phyloP scores from a whole-genome alignment of 2,888 invertebrate genomes.

The Sclerodermus sp. region DNA sequence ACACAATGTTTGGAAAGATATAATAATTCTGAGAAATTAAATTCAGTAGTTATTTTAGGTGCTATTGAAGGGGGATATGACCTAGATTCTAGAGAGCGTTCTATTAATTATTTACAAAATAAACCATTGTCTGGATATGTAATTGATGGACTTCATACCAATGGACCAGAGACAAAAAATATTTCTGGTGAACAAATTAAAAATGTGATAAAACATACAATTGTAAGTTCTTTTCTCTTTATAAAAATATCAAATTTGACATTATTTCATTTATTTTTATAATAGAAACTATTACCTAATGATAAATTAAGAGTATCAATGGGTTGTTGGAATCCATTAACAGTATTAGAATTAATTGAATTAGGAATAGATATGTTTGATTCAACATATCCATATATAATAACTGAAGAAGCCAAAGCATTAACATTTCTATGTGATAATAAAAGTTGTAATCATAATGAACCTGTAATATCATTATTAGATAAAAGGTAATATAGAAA shows the following conservation, averaged over 20 bases:
- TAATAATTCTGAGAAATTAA: conserved; percentile 61
- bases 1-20: conserved; percentile 71
- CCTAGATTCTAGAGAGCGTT: conserved; percentile 66
- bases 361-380: conserved; percentile 88
- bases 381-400: conserved; percentile 75
- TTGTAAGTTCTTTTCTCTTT: conserved; percentile 59
- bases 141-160: conserved; percentile 80
- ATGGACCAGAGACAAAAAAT: conserved; percentile 66
- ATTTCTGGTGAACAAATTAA: conserved; percentile 61
- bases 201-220: conserved; percentile 65
- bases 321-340: conserved; percentile 78
- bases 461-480: conserved; percentile 36
- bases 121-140: conserved; percentile 71
- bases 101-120: conserved; percentile 65
- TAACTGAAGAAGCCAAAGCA: conserved; percentile 72
- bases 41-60: conserved; percentile 64
- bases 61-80: conserved; percentile 76
- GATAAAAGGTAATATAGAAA: conserved; percentile 39
- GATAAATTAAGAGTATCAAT: conserved; percentile 73
- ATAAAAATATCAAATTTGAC: not conserved
- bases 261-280: conserved; percentile 16
- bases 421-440: conserved; percentile 64
- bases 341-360: conserved; percentile 72
- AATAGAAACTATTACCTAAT: conserved; percentile 66
- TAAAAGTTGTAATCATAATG: conserved; percentile 32